Evolutionary conservation across 53 echinoderm and acorn worm genomes (phyloP), one percentile per base, ranked within the genome.

Genomic region (Actinopyga echinites): DNA sequence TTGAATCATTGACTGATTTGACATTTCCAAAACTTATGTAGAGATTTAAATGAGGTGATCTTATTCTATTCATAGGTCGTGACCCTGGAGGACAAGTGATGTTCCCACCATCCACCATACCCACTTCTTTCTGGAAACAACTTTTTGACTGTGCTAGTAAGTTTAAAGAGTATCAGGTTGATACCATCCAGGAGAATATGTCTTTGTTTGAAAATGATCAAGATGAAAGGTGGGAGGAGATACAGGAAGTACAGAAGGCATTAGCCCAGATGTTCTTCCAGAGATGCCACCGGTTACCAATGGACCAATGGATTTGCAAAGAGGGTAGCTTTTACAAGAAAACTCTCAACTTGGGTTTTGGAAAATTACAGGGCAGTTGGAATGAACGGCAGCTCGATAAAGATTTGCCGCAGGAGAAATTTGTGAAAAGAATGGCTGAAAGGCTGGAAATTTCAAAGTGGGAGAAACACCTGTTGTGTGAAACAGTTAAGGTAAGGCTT

Each of bases 101-200:
- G 65, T 91, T 93, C 78, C 28, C 74, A 57, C 45, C 90, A 0
- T 56, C 86, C 11, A 28, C 56, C 15, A 71, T 96, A 17, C 96
- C 96, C 10, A 6, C 62, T 12, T 87, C 93, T 21, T 95, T 96
- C 35, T 58, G 87, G 25, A 33, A 49, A 1, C 91, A 96, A 71
- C 83, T 96, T 0, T 77, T 56, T 17, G 35, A 80, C 21, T 93
- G 93, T 59, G 64, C 83, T 20, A 26, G 68, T 7, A 45, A 35
- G 25, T 96, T 93, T 86, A 96, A 93, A 63, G 29, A 66, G 7
- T 90, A 80, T 65, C 96, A 96, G 57, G 79, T 88, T 75, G 63
- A 38, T 0, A 85, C 96, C 42, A 96, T 96, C 23, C 22, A 65
- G 26, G 89, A 93, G 58, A 96, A 96, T 78, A 85, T 96, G 3